Conservation (phyloP, 2,113 vertebrate species). For the Macquaria ambigua region DNA sequence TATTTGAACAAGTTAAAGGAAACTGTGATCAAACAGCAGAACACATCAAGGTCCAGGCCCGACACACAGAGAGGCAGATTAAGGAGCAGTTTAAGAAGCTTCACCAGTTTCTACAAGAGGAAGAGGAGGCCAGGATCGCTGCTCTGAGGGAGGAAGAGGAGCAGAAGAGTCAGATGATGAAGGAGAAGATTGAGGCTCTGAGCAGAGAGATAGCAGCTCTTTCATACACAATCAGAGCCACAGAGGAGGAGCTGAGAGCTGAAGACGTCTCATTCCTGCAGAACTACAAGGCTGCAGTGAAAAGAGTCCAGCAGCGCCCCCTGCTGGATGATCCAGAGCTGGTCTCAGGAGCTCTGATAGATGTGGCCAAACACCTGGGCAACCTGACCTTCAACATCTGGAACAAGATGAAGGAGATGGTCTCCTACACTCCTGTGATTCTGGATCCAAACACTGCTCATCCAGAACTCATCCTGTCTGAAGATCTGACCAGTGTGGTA, state of each 20-base stretch:
- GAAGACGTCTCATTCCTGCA: slow-evolving; percentile 30
- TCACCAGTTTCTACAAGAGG: slow-evolving; percentile 25
- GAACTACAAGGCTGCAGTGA: slow-evolving; percentile 24
- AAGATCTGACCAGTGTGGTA: slow-evolving; percentile 34
- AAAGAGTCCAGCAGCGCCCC: slow-evolving; percentile 22
- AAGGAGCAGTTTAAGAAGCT: slow-evolving; percentile 38
- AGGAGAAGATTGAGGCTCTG: neutral
- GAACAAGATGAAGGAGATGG: slow-evolving; percentile 37
- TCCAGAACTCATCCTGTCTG: slow-evolving; percentile 19
- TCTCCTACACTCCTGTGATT: slow-evolving; percentile 37
- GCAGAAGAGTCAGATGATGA: too few relatives aligned
- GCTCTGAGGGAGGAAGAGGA: slow-evolving; percentile 43
- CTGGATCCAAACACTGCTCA: slow-evolving; percentile 45
- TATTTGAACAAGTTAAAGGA: slow-evolving; percentile 16
- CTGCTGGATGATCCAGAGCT: slow-evolving; percentile 6
- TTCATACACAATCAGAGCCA: neutral
- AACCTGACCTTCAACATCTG: slow-evolving; percentile 50
- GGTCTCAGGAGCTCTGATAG: slow-evolving; percentile 24
- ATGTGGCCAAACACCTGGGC: slow-evolving; percentile 33
- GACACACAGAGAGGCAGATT: slow-evolving; percentile 16
- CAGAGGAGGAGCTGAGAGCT: slow-evolving; percentile 9
- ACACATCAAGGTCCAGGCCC: slow-evolving; percentile 26
- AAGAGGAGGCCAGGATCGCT: slow-evolving; percentile 29
- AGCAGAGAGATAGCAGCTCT: slow-evolving; percentile 16
- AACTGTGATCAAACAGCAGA: slow-evolving; percentile 32